Conservation (phyloP, 2,888 invertebrate genomes). For the Sarcophaga caerulescens region DNA sequence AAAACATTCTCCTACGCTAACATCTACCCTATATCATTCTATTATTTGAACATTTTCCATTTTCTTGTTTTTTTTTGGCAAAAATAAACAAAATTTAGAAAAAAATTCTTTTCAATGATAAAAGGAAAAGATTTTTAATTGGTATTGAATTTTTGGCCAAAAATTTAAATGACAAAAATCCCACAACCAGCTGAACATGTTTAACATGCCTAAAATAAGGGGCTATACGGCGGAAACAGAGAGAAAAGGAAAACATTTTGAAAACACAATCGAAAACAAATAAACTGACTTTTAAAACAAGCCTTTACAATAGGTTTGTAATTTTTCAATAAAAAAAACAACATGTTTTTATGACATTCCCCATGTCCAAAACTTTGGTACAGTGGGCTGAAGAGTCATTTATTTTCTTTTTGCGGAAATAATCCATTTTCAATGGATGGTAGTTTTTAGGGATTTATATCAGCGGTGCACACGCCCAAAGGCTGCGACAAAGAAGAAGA, state of each 20-base stretch:
- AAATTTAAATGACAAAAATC: conserved; percentile 26
- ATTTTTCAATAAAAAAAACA: conserved; percentile 8
- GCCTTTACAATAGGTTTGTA: conserved; percentile 1
- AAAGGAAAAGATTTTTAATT: conserved; percentile 39
- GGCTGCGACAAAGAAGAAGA: too few relatives aligned
- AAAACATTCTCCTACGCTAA: too few relatives aligned
- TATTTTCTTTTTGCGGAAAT: too few relatives aligned
- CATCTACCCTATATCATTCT: background rate
- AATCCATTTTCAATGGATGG: too few relatives aligned
- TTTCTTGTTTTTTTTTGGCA: background rate
- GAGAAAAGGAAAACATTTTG: background rate
- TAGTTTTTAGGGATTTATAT: too few relatives aligned
- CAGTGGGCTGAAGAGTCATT: too few relatives aligned
- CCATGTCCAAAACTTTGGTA: too few relatives aligned
- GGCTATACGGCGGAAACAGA: background rate
- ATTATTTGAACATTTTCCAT: background rate
- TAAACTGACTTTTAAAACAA: conserved; percentile 17
- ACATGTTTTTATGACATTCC: background rate
- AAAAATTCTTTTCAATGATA: background rate
- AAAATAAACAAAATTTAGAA: background rate
- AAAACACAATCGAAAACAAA: conserved; percentile 23
- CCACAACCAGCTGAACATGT: background rate
- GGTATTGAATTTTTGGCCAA: conserved; percentile 46
- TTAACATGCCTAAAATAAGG: background rate
- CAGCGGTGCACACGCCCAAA: too few relatives aligned